phyloP scores from a whole-genome alignment of 1,140 invertebrate genomes.

The Gonioctena quinquepunctata region DNA sequence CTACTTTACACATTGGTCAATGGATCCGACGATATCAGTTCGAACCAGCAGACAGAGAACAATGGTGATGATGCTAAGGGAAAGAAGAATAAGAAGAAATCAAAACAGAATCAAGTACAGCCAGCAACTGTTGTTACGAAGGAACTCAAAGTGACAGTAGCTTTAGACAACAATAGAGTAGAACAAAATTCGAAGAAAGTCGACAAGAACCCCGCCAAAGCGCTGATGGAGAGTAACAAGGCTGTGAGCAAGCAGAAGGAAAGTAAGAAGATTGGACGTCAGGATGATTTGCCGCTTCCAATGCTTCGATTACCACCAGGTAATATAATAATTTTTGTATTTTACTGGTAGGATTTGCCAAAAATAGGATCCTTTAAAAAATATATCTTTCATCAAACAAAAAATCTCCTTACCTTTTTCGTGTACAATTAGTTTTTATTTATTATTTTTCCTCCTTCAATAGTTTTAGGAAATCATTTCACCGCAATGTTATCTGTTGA shows the following conservation, averaged over 20 bases:
- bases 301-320: conserved; percentile 65
- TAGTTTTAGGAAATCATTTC: too few relatives aligned
- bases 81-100: conserved; percentile 42
- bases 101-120: conserved; percentile 35
- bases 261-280: conserved; percentile 14
- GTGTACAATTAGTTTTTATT: too few relatives aligned
- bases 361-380: too few relatives aligned
- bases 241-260: conserved; percentile 12
- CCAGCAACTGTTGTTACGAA: conserved; percentile 26
- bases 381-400: too few relatives aligned
- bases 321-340: too few relatives aligned
- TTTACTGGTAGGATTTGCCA: too few relatives aligned
- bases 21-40: conserved; percentile 58
- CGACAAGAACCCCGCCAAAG: conserved; percentile 53
- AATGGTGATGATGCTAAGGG: conserved; percentile 17
- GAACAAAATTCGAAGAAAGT: conserved; percentile 43
- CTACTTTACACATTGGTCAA: conserved; percentile 74
- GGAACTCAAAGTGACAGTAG: conserved; percentile 37
- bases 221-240: conserved; percentile 56
- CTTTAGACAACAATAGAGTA: conserved; percentile 34
- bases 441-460: too few relatives aligned
- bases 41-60: not conserved
- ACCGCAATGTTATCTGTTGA: too few relatives aligned
- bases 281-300: conserved; percentile 12
- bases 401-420: too few relatives aligned